Conservation (phyloP, 2,797 vertebrate species). For the Pantherophis vulpinus region DNA sequence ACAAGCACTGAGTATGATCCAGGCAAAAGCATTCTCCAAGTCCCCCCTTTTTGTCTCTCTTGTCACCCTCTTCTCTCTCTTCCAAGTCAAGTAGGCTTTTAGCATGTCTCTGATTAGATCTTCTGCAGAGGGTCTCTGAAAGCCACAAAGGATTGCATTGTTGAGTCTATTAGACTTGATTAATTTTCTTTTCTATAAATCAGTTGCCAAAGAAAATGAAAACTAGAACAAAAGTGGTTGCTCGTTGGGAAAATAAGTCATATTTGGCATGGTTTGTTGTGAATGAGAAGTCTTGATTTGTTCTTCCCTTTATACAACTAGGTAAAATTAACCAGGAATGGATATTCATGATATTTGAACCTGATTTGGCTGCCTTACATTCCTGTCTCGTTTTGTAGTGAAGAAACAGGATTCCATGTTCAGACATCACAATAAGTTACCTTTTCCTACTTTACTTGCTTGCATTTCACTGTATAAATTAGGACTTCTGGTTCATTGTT, state of each 20-base stretch:
- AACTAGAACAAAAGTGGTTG: background rate
- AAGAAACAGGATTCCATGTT: background rate
- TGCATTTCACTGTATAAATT: background rate
- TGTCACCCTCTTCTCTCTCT: background rate
- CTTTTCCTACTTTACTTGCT: background rate
- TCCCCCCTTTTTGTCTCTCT: background rate
- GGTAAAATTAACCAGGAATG: background rate
- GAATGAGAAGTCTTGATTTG: background rate
- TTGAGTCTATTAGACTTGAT: background rate
- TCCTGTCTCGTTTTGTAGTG: background rate
- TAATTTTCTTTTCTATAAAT: background rate
- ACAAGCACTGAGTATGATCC: background rate
- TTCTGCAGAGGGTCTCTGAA: background rate
- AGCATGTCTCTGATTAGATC: background rate
- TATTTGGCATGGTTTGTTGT: background rate
- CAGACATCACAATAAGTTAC: background rate
- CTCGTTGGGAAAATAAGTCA: background rate
- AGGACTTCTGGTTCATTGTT: background rate
- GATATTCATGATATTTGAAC: background rate
- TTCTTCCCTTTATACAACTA: background rate
- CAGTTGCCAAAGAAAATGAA: background rate
- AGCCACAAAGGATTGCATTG: background rate
- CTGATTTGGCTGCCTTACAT: background rate
- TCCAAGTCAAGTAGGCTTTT: background rate
- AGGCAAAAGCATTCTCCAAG: background rate